A percentile compares a stretch with the other conserved stretches of the same genome.
These are phyloP conservation scores for Rhopalosiphum nymphaeae DNA, from an alignment of 2,888 invertebrate genomes.

Conservation along the genomic window DNA sequence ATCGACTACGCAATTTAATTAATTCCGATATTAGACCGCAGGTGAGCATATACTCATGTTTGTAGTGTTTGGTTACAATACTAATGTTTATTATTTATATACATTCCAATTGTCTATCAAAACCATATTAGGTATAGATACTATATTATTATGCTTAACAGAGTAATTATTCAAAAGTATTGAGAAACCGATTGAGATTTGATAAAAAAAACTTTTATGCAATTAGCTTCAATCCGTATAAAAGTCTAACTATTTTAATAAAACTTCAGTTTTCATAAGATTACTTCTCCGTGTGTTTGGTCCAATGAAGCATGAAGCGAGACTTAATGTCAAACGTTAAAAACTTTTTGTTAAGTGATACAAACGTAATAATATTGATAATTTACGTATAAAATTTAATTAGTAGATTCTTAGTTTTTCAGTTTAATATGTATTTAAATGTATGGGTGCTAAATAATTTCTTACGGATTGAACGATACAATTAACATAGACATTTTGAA, in stretches of 20 bases:
- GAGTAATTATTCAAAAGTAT: constrained; percentile 18
- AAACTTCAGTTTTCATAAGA: constrained; percentile 23
- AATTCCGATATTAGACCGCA: neutral
- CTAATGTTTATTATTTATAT: constrained; percentile 42
- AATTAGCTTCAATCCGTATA: neutral
- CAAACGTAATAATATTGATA: neutral
- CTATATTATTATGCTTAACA: neutral
- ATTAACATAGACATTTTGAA: neutral
- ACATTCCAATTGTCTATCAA: constrained; percentile 42
- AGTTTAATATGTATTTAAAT: neutral
- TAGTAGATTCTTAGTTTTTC: neutral
- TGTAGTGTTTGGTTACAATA: neutral
- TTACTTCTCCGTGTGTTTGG: neutral
- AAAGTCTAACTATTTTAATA: constrained; percentile 36
- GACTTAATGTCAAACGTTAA: neutral
- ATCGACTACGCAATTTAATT: neutral
- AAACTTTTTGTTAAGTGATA: neutral
- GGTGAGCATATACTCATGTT: neutral
- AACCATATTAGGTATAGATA: constrained; percentile 1
- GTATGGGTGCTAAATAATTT: neutral
- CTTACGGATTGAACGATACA: neutral
- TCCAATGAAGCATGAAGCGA: neutral
- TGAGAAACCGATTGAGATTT: neutral
- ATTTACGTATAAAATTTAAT: neutral
- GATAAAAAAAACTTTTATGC: neutral